Evolutionary conservation across 2,888 invertebrate genomes (phyloP).

Genomic region (Parapristionchus giblindavisi): DNA sequence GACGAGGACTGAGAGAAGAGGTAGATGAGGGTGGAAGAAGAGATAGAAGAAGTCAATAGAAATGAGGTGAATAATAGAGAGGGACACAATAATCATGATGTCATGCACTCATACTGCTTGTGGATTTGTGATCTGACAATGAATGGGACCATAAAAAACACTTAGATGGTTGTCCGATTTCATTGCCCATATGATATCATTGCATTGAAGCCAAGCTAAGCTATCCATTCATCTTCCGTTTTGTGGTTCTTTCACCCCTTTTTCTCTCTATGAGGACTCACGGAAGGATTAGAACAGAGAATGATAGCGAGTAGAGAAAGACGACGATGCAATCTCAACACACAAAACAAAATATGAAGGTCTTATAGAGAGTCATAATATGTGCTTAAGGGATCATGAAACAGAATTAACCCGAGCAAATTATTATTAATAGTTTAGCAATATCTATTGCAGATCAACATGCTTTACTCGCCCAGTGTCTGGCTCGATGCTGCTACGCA

Average conservation of each 20-base stretch:
- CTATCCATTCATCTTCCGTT: too few species aligned
- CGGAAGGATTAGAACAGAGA: neutral
- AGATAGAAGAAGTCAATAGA: neutral
- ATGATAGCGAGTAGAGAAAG: neutral
- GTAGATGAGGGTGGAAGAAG: neutral
- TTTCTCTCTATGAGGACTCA: conserved; percentile 17
- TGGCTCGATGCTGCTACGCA: conserved; percentile 97
- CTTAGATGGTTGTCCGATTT: too few species aligned
- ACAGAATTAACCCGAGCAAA: neutral
- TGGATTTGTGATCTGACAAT: too few species aligned
- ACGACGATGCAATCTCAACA: too few species aligned
- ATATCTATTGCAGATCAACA: conserved; percentile 78
- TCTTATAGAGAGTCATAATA: neutral
- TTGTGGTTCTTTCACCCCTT: too few species aligned
- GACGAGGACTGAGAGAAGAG: neutral
- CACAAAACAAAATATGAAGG: neutral
- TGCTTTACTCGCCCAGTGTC: conserved; percentile 85
- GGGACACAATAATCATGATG: neutral
- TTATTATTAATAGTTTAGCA: neutral
- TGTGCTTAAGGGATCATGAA: too few species aligned
- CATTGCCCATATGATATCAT: too few species aligned
- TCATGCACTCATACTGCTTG: too few species aligned
- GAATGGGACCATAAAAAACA: too few species aligned
- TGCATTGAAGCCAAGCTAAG: too few species aligned
- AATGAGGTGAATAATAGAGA: neutral